Base-by-base conservation (phyloP, 2,888 invertebrate species). In the Drosophila nigricruria region DNA sequence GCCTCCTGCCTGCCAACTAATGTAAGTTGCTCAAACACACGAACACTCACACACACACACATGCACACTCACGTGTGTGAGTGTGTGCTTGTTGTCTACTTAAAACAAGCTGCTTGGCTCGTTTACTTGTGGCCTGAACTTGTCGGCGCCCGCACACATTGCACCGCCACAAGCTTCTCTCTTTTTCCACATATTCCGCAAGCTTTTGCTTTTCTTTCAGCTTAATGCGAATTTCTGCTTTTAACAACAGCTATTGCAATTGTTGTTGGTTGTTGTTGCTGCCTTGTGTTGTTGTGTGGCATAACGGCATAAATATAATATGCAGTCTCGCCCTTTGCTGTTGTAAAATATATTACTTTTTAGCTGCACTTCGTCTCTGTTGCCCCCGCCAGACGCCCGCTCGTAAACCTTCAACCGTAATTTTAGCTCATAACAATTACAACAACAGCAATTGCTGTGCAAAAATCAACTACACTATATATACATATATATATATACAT, bases 381-480 rank as follows among this genome's bases (percentile, higher is more conserved):
- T 16, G 36, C 36, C 14, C 23, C 1, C 14, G 14, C 20, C 34
- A 14, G 2, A 30, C 20, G 3, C 42, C 10, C 18, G 6, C 23
- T 36, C 36, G 32, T 10, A 27, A n/a, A 23, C 54, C 54, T 20
- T 65, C 56, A 42, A 61, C 77, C 79, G 72, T 84, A 87, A 87
- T 84, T 84, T 89, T 71, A 79, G 77, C 89, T 81, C 89, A 87
- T 84, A 88, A 84, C 87, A 81, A 88, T 88, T 84, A 87, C 84
- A 87, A 72, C 82, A 87, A 88, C 79, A 77, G 63, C 79, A 71
- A 81, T 72, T 82, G 79, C 58, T 70, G 61, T 59, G 62, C 64
- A 73, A 81, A 83, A 86, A 86, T 83, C 83, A 88, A 84, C 84
- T 71, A 32, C 53, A 53, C 66, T 50, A 38, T 40, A 14, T 49